These are phyloP conservation scores for Epinephelus coioides DNA, from an alignment of 2,797 vertebrate genomes.

Conservation along the genomic window DNA sequence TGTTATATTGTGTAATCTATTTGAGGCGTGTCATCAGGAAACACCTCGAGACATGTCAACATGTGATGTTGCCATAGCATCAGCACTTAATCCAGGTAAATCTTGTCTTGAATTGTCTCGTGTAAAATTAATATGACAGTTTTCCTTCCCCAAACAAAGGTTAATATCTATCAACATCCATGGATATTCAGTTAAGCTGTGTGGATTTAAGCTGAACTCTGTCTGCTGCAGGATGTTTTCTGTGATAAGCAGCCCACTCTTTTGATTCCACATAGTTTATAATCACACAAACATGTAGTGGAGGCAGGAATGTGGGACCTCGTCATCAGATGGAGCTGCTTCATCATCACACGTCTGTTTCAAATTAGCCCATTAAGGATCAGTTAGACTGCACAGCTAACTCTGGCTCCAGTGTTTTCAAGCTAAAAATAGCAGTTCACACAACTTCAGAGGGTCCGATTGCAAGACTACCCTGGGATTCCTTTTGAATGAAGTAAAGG, in stretches of 20 bases:
- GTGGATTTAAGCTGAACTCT: background rate
- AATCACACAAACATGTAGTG: constrained; percentile 1
- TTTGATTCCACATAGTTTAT: background rate
- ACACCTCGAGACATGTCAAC: background rate
- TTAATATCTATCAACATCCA: constrained; percentile 6
- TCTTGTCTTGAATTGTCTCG: background rate
- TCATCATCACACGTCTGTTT: constrained; percentile 57
- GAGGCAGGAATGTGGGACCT: constrained; percentile 15
- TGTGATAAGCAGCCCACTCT: background rate
- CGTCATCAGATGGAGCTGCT: constrained; percentile 4
- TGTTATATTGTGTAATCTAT: constrained; percentile 9
- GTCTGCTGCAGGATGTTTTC: background rate
- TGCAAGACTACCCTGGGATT: constrained; percentile 49
- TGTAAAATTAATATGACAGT: background rate
- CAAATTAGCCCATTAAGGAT: constrained; percentile 44
- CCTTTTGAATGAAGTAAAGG: constrained; percentile 55
- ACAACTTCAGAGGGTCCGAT: constrained; percentile 34
- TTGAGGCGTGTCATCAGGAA: background rate
- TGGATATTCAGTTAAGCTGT: background rate
- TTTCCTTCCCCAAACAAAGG: background rate
- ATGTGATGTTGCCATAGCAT: constrained; percentile 1
- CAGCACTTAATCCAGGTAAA: background rate
- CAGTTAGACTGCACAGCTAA: background rate
- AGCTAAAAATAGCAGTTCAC: constrained; percentile 59
- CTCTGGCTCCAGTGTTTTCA: constrained; percentile 32